Percentiles rank a stretch among this genome's conserved stretches.
phyloP scores from a whole-genome alignment of 2,888 invertebrate genomes.

The Torymus tubicola region DNA sequence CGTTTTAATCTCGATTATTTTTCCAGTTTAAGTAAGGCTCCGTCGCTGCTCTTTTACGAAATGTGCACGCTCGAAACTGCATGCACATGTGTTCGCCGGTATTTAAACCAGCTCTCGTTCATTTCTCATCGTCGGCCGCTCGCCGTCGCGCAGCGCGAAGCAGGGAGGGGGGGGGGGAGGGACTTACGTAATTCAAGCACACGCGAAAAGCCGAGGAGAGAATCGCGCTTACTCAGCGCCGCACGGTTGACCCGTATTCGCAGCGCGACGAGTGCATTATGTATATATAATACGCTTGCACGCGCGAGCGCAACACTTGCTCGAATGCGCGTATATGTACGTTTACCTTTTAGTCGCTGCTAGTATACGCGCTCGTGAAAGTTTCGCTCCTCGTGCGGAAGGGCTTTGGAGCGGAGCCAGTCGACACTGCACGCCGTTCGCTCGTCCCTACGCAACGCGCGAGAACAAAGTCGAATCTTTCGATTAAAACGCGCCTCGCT shows the following conservation, averaged over 20 bases:
- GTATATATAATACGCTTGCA: background rate
- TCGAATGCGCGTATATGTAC: background rate
- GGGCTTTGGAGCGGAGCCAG: background rate
- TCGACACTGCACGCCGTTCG: too few species aligned
- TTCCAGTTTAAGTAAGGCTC: background rate
- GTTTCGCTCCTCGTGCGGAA: background rate
- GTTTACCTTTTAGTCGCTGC: background rate
- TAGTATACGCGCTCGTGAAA: background rate
- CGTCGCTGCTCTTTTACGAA: too few species aligned
- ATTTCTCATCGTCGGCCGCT: background rate
- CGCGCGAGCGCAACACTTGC: conserved; percentile 2
- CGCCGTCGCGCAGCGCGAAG: too few species aligned
- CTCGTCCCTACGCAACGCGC: too few species aligned
- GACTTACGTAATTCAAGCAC: conserved; percentile 13
- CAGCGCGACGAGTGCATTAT: background rate
- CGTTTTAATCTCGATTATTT: conserved; percentile 28
- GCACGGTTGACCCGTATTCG: conserved; percentile 1
- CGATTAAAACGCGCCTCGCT: too few species aligned
- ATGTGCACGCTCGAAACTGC: too few species aligned
- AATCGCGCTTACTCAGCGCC: background rate
- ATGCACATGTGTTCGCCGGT: background rate
- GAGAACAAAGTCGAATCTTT: too few species aligned
- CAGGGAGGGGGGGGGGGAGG: background rate
- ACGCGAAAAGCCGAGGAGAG: background rate
- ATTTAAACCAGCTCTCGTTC: conserved; percentile 29